Conservation (phyloP, 2,888 invertebrate genomes). For the Diplolepis rosae region DNA sequence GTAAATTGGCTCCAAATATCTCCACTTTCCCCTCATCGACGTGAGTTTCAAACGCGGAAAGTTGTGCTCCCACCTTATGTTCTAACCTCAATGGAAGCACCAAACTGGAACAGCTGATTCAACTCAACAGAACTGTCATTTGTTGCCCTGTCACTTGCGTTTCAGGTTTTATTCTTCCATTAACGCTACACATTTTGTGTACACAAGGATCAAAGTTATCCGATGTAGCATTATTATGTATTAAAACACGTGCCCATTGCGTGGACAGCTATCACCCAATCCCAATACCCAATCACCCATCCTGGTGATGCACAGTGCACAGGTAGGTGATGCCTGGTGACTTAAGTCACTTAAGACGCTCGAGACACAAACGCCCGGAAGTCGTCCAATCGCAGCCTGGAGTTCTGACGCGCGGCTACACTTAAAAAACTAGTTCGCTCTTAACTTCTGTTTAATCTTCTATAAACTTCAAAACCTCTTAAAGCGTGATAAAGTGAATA, state of each 20-base stretch:
- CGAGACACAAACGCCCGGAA: no score
- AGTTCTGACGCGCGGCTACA: neutral
- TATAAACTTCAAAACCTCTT: neutral
- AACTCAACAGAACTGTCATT: neutral
- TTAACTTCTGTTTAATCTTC: neutral
- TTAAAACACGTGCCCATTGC: no score
- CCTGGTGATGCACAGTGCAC: no score
- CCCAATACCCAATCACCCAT: no score
- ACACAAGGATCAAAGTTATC: no score
- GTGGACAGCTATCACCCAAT: no score
- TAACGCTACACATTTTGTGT: neutral
- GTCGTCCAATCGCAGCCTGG: neutral
- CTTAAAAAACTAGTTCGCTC: constrained; percentile 3
- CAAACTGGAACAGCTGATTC: constrained; percentile 24
- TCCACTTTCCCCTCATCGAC: neutral
- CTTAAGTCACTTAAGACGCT: no score
- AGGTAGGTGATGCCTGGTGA: neutral
- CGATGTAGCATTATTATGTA: no score
- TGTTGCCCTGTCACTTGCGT: neutral
- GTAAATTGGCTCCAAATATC: no score
- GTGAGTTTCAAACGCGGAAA: neutral
- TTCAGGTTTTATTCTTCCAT: neutral
- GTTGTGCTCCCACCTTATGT: no score
- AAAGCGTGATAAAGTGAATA: neutral
- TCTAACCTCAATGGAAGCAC: neutral